Percentiles rank a stretch among this genome's conserved stretches.
These are phyloP conservation scores for Parazoanthus darwini DNA, from an alignment of 92 coral and sea anemone genomes.

Conservation along the genomic window DNA sequence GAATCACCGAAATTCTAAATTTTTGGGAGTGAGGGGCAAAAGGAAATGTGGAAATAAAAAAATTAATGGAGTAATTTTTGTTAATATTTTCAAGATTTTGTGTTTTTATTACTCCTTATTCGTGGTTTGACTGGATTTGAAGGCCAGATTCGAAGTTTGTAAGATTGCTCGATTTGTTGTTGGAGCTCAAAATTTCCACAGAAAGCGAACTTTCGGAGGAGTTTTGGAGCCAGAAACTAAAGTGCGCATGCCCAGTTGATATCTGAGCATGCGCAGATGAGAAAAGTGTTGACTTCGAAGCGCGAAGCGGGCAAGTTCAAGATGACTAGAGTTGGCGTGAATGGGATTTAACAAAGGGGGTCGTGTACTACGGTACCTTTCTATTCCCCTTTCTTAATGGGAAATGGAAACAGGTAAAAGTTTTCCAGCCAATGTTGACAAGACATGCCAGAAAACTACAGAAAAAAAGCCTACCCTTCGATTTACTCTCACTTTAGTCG, in stretches of 20 bases:
- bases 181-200: conserved; percentile 73
- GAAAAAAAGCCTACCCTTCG: conserved; percentile 73
- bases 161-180: conserved; percentile 99
- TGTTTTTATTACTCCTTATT: conserved; percentile 49
- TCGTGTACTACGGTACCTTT: conserved; percentile 66
- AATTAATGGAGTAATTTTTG: conserved; percentile 55
- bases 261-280: conserved; percentile 98
- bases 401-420: conserved; percentile 90
- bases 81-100: conserved; percentile 60
- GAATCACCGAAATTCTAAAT: conserved; percentile 76
- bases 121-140: conserved; percentile 65
- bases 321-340: conserved; percentile 78
- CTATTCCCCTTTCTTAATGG: conserved; percentile 77
- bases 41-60: conserved; percentile 61
- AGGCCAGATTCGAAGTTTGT: conserved; percentile 76
- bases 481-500: conserved; percentile 81
- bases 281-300: conserved; percentile 82
- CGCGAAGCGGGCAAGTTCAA: conserved; percentile 98
- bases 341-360: conserved; percentile 84
- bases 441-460: conserved; percentile 60
- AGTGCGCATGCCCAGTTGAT: conserved; percentile 95
- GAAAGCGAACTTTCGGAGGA: conserved; percentile 79
- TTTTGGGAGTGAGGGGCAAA: conserved; percentile 66
- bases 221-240: conserved; percentile 62
- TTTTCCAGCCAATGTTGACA: conserved; percentile 70